Percentiles rank a stretch among this genome's conserved stretches.
phyloP scores from a whole-genome alignment of 2,888 invertebrate species.

The Stramonita haemastoma region DNA sequence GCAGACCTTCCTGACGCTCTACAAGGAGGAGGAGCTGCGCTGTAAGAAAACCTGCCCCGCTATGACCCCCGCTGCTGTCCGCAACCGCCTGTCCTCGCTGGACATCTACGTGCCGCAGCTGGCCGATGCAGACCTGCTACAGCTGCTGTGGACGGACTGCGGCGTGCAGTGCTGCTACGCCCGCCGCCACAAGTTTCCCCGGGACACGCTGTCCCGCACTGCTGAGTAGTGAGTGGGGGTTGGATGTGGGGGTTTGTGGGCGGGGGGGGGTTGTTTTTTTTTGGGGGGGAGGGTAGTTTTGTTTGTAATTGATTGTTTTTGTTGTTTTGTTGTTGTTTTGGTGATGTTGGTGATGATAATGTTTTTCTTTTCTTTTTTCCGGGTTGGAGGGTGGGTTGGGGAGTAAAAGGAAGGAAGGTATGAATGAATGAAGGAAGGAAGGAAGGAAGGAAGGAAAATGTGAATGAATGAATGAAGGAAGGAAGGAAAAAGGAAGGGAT shows the following conservation, averaged over 20 bases:
- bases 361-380: too few relatives aligned
- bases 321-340: too few relatives aligned
- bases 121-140: slow-evolving; percentile 57
- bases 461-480: too few relatives aligned
- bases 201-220: slow-evolving; percentile 55
- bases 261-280: too few relatives aligned
- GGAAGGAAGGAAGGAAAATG: too few relatives aligned
- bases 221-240: slow-evolving; percentile 64
- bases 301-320: neutral
- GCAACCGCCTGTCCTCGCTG: slow-evolving; percentile 45
- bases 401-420: too few relatives aligned
- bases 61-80: slow-evolving; percentile 47
- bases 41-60: slow-evolving; percentile 45
- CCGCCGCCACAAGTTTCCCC: slow-evolving; percentile 51
- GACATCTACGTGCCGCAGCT: slow-evolving; percentile 50
- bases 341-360: too few relatives aligned
- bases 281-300: neutral
- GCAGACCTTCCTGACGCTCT: slow-evolving; percentile 57
- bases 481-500: too few relatives aligned
- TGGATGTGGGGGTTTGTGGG: too few relatives aligned
- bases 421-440: too few relatives aligned
- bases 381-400: too few relatives aligned
- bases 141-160: slow-evolving; percentile 62
- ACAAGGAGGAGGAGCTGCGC: slow-evolving; percentile 57
- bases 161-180: slow-evolving; percentile 63